Conservation (phyloP, 2,888 invertebrate genomes). For the Baccha elongata region DNA sequence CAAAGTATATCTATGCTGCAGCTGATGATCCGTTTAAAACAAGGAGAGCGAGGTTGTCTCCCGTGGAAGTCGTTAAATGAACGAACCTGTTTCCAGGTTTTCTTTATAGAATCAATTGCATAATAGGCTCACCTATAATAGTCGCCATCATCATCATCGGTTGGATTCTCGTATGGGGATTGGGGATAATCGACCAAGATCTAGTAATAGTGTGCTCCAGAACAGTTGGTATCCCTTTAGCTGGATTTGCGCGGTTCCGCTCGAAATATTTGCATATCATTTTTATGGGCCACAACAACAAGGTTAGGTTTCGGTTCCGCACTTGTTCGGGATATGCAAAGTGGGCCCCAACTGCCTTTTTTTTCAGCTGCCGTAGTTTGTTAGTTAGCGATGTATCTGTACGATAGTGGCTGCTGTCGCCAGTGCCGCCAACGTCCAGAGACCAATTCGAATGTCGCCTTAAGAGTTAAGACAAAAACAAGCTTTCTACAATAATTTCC, state of each 20-base stretch:
- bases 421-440: slow-evolving; percentile 70
- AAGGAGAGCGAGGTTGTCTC: background rate
- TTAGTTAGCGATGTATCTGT: slow-evolving; percentile 63
- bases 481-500: slow-evolving; percentile 50
- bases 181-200: slow-evolving; percentile 63
- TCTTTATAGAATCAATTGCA: slow-evolving; percentile 63
- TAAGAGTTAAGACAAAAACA: slow-evolving; percentile 73
- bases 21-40: slow-evolving; percentile 11
- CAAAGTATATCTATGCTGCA: slow-evolving; percentile 42
- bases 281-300: slow-evolving; percentile 53
- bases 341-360: slow-evolving; percentile 64
- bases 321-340: slow-evolving; percentile 72
- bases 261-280: slow-evolving; percentile 71
- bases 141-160: background rate
- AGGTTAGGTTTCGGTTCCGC: slow-evolving; percentile 57
- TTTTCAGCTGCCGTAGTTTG: slow-evolving; percentile 59
- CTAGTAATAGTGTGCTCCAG: slow-evolving; percentile 69
- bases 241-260: slow-evolving; percentile 41
- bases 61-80: slow-evolving; percentile 59
- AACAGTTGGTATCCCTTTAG: slow-evolving; percentile 54
- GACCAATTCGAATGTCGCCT: slow-evolving; percentile 73
- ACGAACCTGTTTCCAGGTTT: slow-evolving; percentile 66
- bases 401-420: slow-evolving; percentile 66
- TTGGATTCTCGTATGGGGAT: slow-evolving; percentile 1
- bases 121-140: slow-evolving; percentile 40